phyloP scores from a whole-genome alignment of 92 coral and sea anemone genomes.

The Phenganax subtilis region DNA sequence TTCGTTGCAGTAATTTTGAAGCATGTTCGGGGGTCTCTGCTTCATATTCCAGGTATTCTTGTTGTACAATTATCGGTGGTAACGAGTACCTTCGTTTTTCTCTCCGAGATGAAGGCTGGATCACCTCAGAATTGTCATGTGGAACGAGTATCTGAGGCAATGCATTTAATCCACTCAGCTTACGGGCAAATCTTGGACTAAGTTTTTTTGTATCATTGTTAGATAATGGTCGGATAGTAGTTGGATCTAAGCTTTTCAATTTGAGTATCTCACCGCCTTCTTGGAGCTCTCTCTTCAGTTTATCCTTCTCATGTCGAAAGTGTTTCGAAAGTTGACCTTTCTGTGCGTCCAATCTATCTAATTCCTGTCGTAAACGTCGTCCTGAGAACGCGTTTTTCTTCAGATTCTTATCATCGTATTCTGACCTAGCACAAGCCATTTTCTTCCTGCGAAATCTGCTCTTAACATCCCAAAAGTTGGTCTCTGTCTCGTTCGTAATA shows the following conservation, averaged over 20 bases:
- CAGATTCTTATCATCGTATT: conserved; percentile 36
- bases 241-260: conserved; percentile 13
- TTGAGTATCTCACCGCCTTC: conserved; percentile 27
- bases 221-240: conserved; percentile 17
- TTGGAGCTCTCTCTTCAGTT: conserved; percentile 18
- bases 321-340: conserved; percentile 23
- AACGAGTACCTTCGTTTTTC: neutral
- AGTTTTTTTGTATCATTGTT: conserved; percentile 25
- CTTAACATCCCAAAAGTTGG: neutral
- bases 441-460: neutral
- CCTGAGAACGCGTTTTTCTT: conserved; percentile 35
- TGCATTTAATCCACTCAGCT: neutral
- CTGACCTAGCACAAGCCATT: conserved; percentile 33
- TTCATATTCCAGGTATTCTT: neutral
- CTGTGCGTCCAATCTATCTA: conserved; percentile 24
- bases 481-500: neutral
- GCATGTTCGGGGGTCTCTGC: neutral
- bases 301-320: conserved; percentile 33
- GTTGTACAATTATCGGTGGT: conserved; percentile 11
- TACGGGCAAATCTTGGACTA: conserved; percentile 30
- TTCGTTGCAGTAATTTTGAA: conserved; percentile 12
- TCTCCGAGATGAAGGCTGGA: neutral
- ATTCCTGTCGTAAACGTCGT: conserved; percentile 10
- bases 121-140: neutral
- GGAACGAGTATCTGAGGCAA: conserved; percentile 8